Base-by-base conservation (phyloP, 2,113 vertebrate genomes). In the Notothenia coriiceps region DNA sequence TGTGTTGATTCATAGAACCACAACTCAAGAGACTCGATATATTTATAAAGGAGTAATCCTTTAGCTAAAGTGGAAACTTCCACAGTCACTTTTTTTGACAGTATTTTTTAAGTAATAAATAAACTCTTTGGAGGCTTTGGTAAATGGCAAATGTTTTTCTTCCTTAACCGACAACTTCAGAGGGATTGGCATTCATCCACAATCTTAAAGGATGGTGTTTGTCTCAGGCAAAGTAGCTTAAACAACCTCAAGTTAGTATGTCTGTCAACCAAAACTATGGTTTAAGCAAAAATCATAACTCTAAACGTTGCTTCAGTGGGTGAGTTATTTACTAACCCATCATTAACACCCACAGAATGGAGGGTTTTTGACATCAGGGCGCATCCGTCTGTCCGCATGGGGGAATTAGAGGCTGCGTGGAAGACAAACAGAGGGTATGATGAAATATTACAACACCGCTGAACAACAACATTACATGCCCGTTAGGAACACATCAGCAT, bases 311-410 rank as follows among this genome's bases (percentile, higher is more conserved):
- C 67, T 55, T 46, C 71, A 71, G 63, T 46, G 74, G 50, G 55
- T 17, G 70, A 74, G 51, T 74, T 80, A 66, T 80, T 77, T 76
- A 88, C 97, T 96, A 96, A 98, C 97, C 97, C 96, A 93, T 97
- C 96, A 94, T 97, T 96, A 93, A 96, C 95, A 93, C 94, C 95
- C 94, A 95, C 96, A 92, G 96, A 97, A 90, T 96, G 95, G 69
- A 96, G 96, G 90, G 93, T 95, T 95, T 96, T 96, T 94, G 96
- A 96, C 92, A 91, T 92, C 89, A 91, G 89, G 86, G 91, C 89
- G 90, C 88, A 91, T 90, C 91, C 90, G 75, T 96, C 96, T 93
- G 95, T 96, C 96, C 95, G 96, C 95, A 93, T 95, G 91, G 95
- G 96, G 92, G 96, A 97, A 87, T 96, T 96, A 90, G 95, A 95